Base-by-base conservation (phyloP, 2,888 invertebrate genomes). In the Graphium colonna region DNA sequence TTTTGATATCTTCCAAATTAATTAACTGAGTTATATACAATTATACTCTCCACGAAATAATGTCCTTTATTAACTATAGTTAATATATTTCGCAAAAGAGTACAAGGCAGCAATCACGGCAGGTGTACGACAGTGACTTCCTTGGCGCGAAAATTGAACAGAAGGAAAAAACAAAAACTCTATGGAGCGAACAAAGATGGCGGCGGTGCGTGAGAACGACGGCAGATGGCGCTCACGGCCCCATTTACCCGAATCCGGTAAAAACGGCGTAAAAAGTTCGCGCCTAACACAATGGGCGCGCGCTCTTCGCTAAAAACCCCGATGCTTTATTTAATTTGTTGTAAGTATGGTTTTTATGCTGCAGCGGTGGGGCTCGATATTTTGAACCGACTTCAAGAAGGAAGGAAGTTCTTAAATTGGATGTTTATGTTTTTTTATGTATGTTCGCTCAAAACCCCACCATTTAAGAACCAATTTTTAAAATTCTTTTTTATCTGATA, bases 151-250 rank as follows among this genome's bases (percentile, higher is more conserved):
- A 51, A 52, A 52, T 40, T 43, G n/a, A n/a, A n/a, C 21, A 21
- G 2, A 48, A 44, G 47, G 4, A 51, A 41, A 28, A 47, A 51
- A 50, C 36, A 52, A 51, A 45, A 36, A 17, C n/a, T 17, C n/a
- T 21, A 21, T n/a, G 40, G 54, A 59, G 44, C 43, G 33, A 58
- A 61, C 16, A 44, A 50, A 54, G 45, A 50, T 17, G 41, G 50
- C 59, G 42, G 18, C 38, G 42, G 21, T 48, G 42, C 64, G 65
- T 64, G 65, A 64, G 65, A 65, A 63, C 41, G 38, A 31, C 41
- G 59, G 59, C 65, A 65, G 65, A 63, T 55, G 56, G 57, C 53
- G 52, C 41, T 43, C 55, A 49, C 38, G n/a, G 52, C 46, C 47
- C 46, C 33, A 39, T 57, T 51, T 53, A 52, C 51, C 43, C 50